Evolutionary conservation across 2,113 vertebrate genomes (phyloP).

Genomic region (Phalacrocorax brasilianus): DNA sequence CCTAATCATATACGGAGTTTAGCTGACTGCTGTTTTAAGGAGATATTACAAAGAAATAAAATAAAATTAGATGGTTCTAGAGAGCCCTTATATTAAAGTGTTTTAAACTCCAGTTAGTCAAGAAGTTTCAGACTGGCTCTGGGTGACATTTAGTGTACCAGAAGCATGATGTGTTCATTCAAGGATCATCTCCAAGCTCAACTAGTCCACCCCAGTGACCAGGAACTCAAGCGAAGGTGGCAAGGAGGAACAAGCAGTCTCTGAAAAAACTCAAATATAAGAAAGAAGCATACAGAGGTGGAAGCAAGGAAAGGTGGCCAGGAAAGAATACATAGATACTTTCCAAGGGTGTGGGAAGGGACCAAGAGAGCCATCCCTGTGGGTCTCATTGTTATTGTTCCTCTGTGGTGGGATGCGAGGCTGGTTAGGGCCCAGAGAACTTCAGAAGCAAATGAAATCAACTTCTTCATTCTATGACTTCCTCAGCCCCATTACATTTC

Average conservation of each 20-base stretch:
- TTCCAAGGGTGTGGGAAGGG: fast-evolving
- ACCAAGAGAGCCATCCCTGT: not conserved
- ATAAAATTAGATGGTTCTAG: not conserved
- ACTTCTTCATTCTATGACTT: not conserved
- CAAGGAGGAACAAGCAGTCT: not conserved
- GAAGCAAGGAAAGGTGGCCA: not conserved
- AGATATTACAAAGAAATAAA: not conserved
- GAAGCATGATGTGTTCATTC: not conserved
- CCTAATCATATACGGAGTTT: not conserved
- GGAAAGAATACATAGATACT: not conserved
- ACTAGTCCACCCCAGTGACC: not conserved
- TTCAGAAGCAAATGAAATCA: not conserved
- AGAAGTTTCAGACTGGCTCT: not conserved
- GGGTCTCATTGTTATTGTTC: not conserved
- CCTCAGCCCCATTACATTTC: fast-evolving
- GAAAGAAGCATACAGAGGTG: not conserved
- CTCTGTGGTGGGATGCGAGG: not conserved
- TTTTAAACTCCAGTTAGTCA: not conserved
- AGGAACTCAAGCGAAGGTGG: not conserved
- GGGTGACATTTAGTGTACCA: not conserved
- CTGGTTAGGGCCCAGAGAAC: not conserved
- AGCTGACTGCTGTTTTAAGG: not conserved
- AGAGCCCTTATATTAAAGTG: not conserved
- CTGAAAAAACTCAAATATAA: not conserved
- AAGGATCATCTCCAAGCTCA: not conserved